Conservation (phyloP, 2,113 vertebrate species). For the Phrynosoma blainvillii region DNA sequence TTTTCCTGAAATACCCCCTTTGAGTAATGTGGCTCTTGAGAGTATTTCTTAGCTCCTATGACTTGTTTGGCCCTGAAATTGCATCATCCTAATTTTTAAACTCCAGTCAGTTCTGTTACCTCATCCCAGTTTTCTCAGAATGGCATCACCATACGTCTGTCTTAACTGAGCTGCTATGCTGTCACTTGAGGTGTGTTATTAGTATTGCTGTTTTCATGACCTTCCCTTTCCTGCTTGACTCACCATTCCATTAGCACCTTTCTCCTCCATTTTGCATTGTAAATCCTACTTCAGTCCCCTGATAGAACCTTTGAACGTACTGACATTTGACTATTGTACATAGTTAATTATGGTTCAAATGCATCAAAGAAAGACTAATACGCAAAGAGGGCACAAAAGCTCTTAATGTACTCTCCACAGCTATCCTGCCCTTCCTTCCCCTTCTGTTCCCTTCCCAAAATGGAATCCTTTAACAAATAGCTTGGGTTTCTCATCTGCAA, state of each 20-base stretch:
- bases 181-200: constrained; percentile 31
- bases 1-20: constrained; percentile 30
- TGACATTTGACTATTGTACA: constrained; percentile 19
- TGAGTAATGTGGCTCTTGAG: not conserved
- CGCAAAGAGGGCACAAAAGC: not conserved
- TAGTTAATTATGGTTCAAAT: not conserved
- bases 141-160: constrained; percentile 43
- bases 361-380: not conserved
- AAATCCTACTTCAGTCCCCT: not conserved
- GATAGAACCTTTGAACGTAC: not conserved
- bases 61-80: constrained; percentile 11
- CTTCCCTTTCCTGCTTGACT: constrained; percentile 24
- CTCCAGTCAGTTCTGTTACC: constrained; percentile 44
- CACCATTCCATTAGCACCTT: constrained; percentile 23
- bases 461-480: not conserved
- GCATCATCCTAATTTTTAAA: constrained; percentile 37
- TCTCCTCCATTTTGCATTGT: not conserved
- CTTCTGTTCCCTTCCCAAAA: not conserved
- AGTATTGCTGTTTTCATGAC: constrained; percentile 20
- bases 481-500: not conserved
- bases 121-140: constrained; percentile 42
- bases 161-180: constrained; percentile 4
- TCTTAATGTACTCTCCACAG: not conserved
- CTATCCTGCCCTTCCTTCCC: not conserved
- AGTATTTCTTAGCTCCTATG: constrained; percentile 39